A percentile compares a stretch with the other conserved stretches of the same genome.
Evolutionary conservation across 2,797 vertebrate species (phyloP).

Genomic region (Bradypus variegatus): DNA sequence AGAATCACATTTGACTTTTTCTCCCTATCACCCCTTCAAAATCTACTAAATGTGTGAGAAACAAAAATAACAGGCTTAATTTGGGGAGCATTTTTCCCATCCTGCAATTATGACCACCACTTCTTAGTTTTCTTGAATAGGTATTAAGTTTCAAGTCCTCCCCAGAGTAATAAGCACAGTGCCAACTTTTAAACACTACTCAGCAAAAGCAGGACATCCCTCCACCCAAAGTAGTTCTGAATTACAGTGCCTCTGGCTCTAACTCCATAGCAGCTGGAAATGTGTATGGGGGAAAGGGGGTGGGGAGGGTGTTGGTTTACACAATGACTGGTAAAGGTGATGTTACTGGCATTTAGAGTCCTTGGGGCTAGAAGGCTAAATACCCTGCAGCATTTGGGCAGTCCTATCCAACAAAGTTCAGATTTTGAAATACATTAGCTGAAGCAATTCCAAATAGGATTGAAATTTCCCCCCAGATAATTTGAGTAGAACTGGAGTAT

Average conservation of each 20-base stretch:
- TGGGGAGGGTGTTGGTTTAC: background rate
- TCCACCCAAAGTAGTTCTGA: background rate
- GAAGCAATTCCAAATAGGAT: background rate
- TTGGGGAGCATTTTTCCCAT: background rate
- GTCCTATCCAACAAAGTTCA: background rate
- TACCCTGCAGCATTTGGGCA: background rate
- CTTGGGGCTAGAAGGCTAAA: background rate
- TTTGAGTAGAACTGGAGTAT: background rate
- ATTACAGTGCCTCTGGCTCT: background rate
- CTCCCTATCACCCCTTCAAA: background rate
- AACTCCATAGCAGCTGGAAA: background rate
- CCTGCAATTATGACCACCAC: background rate
- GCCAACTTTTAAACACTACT: background rate
- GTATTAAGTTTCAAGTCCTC: background rate
- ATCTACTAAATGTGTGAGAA: background rate
- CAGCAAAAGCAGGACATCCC: background rate
- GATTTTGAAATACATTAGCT: background rate
- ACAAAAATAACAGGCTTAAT: slow-evolving; percentile 13
- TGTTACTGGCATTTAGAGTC: background rate
- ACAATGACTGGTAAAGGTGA: background rate
- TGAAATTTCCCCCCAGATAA: background rate
- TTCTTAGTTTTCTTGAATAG: background rate
- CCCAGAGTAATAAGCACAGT: background rate
- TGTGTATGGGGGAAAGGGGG: background rate
- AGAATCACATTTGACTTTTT: slow-evolving; percentile 14